Evolutionary conservation across 2,888 invertebrate genomes (phyloP), one percentile per base, ranked within the genome.

Genomic region (Leptinotarsa rubiginosa): DNA sequence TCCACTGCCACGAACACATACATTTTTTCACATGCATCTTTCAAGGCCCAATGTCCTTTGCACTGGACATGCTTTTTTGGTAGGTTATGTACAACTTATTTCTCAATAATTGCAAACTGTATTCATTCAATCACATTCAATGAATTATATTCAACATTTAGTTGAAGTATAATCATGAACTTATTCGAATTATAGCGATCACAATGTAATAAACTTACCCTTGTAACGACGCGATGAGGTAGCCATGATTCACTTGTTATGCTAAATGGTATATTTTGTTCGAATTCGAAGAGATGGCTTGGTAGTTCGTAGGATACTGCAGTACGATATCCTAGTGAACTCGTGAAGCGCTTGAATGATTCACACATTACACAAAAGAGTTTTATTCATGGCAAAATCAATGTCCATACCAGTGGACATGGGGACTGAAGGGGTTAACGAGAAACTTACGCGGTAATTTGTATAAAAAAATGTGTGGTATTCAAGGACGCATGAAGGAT

Each of bases 381-480:
- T n/a, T n/a, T n/a, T 41, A 65, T 65, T 65, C 41, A 65, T 65
- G 65, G 22, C 65, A 65, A 65, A 65, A 65, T 65, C 65, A 65
- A 65, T 65, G 41, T 65, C 41, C 31, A 65, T 65, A 65, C 31
- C 65, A 65, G 65, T 65, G 41, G 16, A 65, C 65, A 65, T 31
- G 41, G 65, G 65, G 65, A 65, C 65, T 65, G 65, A 65, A 65
- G 65, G 41, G 65, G 65, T n/a, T n/a, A n/a, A n/a, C n/a, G n/a
- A n/a, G n/a, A n/a, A n/a, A n/a, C n/a, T n/a, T n/a, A n/a, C n/a
- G n/a, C n/a, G n/a, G n/a, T n/a, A n/a, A n/a, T n/a, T n/a, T n/a
- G n/a, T 7, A 7, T 31, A 31, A 1, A 31, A 7, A 10, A 31
- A 31, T 31, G 7, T 31, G 7, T 7, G 7, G 7, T 31, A 31